A percentile compares a stretch with the other conserved stretches of the same genome.
These are phyloP conservation scores for Cephus spinipes DNA, from an alignment of 2,888 invertebrate species.

Conservation along the genomic window DNA sequence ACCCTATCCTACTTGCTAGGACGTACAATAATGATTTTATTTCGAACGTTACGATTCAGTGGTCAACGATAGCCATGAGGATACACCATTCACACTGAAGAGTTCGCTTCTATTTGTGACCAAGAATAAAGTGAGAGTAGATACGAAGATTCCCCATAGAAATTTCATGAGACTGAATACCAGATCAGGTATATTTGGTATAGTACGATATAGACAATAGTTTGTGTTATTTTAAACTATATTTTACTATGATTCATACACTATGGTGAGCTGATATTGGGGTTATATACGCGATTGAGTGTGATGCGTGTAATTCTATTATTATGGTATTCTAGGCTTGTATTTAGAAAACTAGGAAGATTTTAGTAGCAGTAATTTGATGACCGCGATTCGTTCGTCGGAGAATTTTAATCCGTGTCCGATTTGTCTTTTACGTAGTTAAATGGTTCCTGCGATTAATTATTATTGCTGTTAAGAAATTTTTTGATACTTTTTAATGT, in stretches of 20 bases:
- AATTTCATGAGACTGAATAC: not conserved
- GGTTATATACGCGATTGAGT: not conserved
- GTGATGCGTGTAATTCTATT: not conserved
- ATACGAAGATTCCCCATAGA: not conserved
- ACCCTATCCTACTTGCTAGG: constrained; percentile 47
- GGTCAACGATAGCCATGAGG: constrained; percentile 19
- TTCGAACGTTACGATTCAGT: constrained; percentile 41
- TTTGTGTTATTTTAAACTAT: not conserved
- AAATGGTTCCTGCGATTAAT: not conserved
- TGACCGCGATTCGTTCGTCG: not conserved
- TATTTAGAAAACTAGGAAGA: not conserved
- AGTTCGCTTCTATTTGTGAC: not conserved
- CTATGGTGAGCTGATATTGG: not conserved
- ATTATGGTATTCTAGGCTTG: not conserved
- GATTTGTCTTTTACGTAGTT: not conserved
- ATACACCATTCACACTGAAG: constrained; percentile 3
- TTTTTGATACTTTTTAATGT: not conserved
- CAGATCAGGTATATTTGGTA: not conserved
- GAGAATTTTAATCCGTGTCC: not conserved
- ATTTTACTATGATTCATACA: not conserved
- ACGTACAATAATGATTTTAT: constrained; percentile 42
- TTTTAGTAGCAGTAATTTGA: not conserved
- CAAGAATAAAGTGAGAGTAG: not conserved
- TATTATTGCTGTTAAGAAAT: not conserved
- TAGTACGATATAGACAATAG: not conserved